phyloP scores from a whole-genome alignment of 2,797 vertebrate species.

The Halcyon chelicuti region DNA sequence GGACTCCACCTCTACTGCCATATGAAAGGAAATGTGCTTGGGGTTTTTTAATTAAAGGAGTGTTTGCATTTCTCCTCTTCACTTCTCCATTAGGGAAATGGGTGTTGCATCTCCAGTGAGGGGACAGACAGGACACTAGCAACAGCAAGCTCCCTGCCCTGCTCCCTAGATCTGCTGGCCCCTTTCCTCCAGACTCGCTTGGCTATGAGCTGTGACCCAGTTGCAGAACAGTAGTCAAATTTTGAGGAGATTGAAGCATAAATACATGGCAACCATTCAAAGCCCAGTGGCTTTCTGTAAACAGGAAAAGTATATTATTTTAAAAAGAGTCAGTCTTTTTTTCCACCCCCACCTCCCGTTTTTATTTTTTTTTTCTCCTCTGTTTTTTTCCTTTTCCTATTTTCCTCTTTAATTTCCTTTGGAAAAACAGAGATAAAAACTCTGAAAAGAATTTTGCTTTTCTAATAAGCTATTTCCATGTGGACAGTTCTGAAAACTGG shows the following conservation, averaged over 20 bases:
- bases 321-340: neutral
- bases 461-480: neutral
- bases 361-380: accelerated
- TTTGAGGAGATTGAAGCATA: neutral
- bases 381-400: neutral
- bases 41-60: neutral
- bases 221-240: neutral
- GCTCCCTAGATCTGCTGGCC: accelerated
- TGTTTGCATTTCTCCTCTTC: neutral
- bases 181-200: neutral
- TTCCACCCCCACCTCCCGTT: too few relatives aligned
- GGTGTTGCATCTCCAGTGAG: accelerated
- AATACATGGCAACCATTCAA: neutral
- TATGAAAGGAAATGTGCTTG: accelerated
- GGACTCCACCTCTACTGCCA: neutral
- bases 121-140: neutral
- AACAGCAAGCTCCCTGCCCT: neutral
- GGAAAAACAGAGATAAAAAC: neutral
- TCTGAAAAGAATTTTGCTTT: neutral
- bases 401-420: neutral
- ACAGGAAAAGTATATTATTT: neutral
- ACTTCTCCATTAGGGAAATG: accelerated
- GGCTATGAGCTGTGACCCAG: neutral
- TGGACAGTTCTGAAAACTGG: neutral
- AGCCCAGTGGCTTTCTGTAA: neutral